Evolutionary conservation across 2,888 invertebrate species (phyloP).

Genomic region (Drosophila mulleri): DNA sequence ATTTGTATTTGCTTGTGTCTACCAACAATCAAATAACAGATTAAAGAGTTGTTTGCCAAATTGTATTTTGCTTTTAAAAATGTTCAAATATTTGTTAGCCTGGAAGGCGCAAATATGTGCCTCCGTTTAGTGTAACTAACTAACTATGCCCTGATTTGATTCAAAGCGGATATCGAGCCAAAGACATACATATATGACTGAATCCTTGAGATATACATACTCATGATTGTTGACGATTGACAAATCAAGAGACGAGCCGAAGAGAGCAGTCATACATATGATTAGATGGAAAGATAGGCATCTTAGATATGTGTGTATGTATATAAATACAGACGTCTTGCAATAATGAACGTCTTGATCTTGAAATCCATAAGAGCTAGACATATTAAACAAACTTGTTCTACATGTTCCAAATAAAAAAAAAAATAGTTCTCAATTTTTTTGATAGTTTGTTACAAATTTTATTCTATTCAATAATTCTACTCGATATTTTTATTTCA

Average conservation of each 20-base stretch:
- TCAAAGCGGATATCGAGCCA: neutral
- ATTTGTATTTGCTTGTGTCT: conserved; percentile 10
- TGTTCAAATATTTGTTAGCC: neutral
- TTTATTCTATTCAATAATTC: neutral
- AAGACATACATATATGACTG: neutral
- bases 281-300: neutral
- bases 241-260: neutral
- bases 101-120: conserved; percentile 1
- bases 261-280: neutral
- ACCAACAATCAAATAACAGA: neutral
- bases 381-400: neutral
- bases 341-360: neutral
- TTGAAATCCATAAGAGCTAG: neutral
- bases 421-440: too few relatives aligned
- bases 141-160: neutral
- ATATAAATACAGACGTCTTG: neutral
- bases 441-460: neutral
- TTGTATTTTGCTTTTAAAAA: neutral
- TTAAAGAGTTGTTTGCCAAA: conserved; percentile 3
- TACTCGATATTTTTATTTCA: neutral
- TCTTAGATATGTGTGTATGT: too few relatives aligned
- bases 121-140: neutral
- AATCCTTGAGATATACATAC: neutral
- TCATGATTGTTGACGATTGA: neutral
- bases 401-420: neutral